phyloP scores from a whole-genome alignment of 92 coral and sea anemone genomes.

The Epizoanthus ramosus region DNA sequence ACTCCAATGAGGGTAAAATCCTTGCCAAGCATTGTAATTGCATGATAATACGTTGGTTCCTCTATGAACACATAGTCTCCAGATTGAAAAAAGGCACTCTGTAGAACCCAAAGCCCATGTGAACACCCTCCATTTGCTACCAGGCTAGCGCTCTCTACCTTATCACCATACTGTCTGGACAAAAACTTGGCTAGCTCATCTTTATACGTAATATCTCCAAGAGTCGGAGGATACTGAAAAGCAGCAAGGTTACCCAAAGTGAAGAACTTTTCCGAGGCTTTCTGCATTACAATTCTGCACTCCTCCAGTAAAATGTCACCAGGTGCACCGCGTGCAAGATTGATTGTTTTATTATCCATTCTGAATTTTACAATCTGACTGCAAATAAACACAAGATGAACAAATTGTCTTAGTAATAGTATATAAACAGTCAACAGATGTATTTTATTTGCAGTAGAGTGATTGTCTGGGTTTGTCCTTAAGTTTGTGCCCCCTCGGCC shows the following conservation, averaged over 20 bases:
- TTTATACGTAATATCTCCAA: constrained; percentile 57
- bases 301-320: constrained; percentile 52
- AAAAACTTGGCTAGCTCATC: constrained; percentile 77
- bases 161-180: constrained; percentile 56
- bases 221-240: constrained; percentile 77
- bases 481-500: too few relatives aligned
- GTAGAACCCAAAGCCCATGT: constrained; percentile 54
- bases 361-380: too few relatives aligned
- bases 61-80: constrained; percentile 78
- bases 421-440: too few relatives aligned
- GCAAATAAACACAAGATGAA: too few relatives aligned
- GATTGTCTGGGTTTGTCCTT: too few relatives aligned
- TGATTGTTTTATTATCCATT: too few relatives aligned
- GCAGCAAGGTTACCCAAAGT: constrained; percentile 49
- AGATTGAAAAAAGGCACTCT: constrained; percentile 54
- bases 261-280: constrained; percentile 56
- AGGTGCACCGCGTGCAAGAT: constrained; percentile 75
- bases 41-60: constrained; percentile 69
- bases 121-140: constrained; percentile 69
- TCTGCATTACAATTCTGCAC: constrained; percentile 59
- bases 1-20: constrained; percentile 31
- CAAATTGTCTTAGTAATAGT: too few relatives aligned
- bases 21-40: constrained; percentile 48
- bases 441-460: too few relatives aligned
- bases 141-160: constrained; percentile 62